Base-by-base conservation (phyloP, 1,140 invertebrate species). In the Ruditapes philippinarum region DNA sequence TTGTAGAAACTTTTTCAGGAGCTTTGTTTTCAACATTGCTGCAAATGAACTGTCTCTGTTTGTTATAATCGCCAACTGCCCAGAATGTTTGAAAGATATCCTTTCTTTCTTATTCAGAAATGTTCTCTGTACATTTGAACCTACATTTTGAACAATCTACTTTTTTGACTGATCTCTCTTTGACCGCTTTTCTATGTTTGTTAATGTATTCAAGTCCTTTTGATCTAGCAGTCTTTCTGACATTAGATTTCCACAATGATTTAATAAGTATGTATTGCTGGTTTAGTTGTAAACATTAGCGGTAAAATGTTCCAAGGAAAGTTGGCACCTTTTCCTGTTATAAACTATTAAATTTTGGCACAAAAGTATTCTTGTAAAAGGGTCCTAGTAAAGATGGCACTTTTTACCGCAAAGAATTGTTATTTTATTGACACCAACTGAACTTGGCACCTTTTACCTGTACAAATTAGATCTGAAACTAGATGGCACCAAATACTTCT, bases 91-190 rank as follows among this genome's bases (percentile, higher is more conserved):
- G 2, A 62, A 86, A 90, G 40, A 88, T 25, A 25, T 5, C 25
- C 19, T 82, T 22, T 54, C 79, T 65, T 38, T 90, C 57, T 57
- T 74, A 60, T 38, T 88, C 89, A 68, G 84, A 45, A n/a, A 92
- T 65, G 19, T 92, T 89, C 25, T 45, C 70, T 0, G 57, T 57
- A 60, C 87, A 91, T 68, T 79, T 54, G 45, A 76, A 89, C 33
- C 73, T 89, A 17, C 89, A 89, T 68, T 79, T 89, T 19, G 42
- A 89, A 19, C 22, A 5, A 45, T 49, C 78, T 31, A 7, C 60
- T 49, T 11, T 57, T 70, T 81, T n/a, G n/a, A 45, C 14, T 7
- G 42, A 45, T 45, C 42, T 45, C 5, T 5, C 38, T 36, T 45
- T 17, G 9, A 84, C 49, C 28, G 42, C 0, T 28, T 51, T 79